Percentiles rank a stretch among this genome's conserved stretches.
Conservation (phyloP, 2,113 vertebrate species). For the Meriones unguiculatus region DNA sequence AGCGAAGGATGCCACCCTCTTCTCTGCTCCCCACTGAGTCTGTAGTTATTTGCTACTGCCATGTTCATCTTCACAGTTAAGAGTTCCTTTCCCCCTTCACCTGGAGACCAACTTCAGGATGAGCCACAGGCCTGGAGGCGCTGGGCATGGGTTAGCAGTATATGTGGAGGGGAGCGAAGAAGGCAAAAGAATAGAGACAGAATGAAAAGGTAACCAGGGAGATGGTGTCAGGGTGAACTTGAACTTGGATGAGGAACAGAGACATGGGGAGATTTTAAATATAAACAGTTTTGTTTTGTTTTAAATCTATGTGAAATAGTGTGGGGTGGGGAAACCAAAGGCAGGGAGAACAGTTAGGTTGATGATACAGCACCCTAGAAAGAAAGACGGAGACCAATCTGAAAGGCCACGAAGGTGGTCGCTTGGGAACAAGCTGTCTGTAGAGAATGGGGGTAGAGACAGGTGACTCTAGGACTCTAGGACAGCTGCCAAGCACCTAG, state of each 20-base stretch:
- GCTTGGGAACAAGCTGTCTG: neutral
- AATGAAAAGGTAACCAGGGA: neutral
- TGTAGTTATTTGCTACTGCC: neutral
- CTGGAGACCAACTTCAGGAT: neutral
- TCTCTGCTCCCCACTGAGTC: too few species aligned
- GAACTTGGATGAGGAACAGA: too few species aligned
- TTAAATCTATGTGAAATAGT: neutral
- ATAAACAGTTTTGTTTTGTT: neutral
- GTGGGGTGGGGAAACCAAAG: neutral
- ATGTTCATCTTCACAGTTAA: neutral
- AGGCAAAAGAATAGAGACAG: neutral
- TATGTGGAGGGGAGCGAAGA: too few species aligned
- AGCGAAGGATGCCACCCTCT: fast-evolving
- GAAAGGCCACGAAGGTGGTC: neutral
- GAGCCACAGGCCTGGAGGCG: neutral
- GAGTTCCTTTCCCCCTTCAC: neutral
- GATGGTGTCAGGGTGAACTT: neutral
- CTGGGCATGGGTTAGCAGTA: neutral
- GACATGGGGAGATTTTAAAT: neutral
- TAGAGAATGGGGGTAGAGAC: neutral
- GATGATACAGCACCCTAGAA: neutral
- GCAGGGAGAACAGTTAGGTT: neutral
- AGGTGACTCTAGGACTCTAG: too few species aligned
- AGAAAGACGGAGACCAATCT: neutral
- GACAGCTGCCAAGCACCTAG: fast-evolving